Base-by-base conservation (phyloP, 2,888 invertebrate species). In the Therioaphis trifolii region DNA sequence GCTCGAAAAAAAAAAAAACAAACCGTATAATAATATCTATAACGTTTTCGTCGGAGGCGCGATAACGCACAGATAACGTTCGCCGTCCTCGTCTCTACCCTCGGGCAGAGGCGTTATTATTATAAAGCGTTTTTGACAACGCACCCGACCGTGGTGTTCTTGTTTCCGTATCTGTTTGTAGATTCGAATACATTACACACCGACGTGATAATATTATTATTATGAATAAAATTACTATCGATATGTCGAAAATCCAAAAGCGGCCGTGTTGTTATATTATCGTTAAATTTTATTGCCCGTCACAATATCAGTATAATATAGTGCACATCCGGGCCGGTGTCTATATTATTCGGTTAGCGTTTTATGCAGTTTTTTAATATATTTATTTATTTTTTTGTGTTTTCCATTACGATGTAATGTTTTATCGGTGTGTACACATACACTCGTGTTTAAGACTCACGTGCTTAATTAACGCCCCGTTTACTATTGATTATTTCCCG, bases 51-150 rank as follows among this genome's bases (percentile, higher is more conserved):
- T 74, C 4, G 46, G 27, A 14, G 14, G 49, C 12, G 63, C 66
- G 77, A 77, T 66, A 66, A 77, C 66, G 35, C 18, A 21, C 14
- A 29, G 21, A 66, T 49, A 77, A 49, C 77, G 21, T 27, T 24
- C 29, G 46, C 14, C 46, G 21, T 61, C 66, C 35, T 46, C 29
- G 27, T 35, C 12, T 24, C 27, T 46, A 43, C 46, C 72, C 72
- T 14, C 5, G 24, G 40, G 24, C 9, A n/a, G 27, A 35, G 12
- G 35, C 14, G 35, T 35, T 35, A 40, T 55, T 43, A 58, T 40
- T 61, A 27, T 75, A 61, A 69, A 7, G 21, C 14, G 27, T 69
- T 49, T 71, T 24, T 29, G 9, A 63, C 46, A 63, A 46, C n/a
- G 15, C 24, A 11, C 46, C 18, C 21, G 18, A 74, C 40, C 40